These are phyloP conservation scores for Vireo altiloquus DNA, from an alignment of 2,113 vertebrate genomes.

Conservation along the genomic window DNA sequence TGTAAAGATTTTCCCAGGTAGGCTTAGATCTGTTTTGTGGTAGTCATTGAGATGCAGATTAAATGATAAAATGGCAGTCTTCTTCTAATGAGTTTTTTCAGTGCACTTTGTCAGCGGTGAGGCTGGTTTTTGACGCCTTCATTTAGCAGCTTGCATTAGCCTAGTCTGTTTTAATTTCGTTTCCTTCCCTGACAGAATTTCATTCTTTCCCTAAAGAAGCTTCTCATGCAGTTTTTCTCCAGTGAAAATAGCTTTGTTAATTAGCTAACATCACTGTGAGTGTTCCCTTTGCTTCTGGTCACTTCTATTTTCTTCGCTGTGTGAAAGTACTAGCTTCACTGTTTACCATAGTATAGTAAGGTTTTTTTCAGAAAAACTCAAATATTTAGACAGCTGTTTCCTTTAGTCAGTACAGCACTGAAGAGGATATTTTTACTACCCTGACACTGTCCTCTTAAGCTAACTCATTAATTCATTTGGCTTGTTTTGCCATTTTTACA, in stretches of 20 bases:
- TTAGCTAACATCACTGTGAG: neutral
- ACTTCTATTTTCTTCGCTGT: neutral
- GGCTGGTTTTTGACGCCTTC: neutral
- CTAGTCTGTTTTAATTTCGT: neutral
- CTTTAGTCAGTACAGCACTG: constrained; percentile 50
- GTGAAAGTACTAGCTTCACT: constrained; percentile 1
- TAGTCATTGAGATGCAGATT: neutral
- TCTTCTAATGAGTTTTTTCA: neutral
- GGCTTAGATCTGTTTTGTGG: neutral
- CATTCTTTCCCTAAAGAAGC: neutral
- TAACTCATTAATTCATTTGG: constrained; percentile 20
- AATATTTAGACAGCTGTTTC: constrained; percentile 75
- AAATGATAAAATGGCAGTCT: neutral
- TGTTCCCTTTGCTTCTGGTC: neutral
- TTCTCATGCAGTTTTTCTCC: neutral
- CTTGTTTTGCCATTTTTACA: neutral
- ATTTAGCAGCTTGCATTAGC: neutral
- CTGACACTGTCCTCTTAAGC: constrained; percentile 9
- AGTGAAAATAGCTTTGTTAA: constrained; percentile 1
- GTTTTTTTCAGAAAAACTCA: constrained; percentile 43
- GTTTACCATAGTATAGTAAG: constrained; percentile 31
- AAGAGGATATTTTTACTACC: constrained; percentile 63
- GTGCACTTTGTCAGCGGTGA: neutral
- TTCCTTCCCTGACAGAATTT: neutral
- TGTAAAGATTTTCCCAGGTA: neutral